phyloP scores from a whole-genome alignment of 2,797 vertebrate species.

The Enteromius anoplus region DNA sequence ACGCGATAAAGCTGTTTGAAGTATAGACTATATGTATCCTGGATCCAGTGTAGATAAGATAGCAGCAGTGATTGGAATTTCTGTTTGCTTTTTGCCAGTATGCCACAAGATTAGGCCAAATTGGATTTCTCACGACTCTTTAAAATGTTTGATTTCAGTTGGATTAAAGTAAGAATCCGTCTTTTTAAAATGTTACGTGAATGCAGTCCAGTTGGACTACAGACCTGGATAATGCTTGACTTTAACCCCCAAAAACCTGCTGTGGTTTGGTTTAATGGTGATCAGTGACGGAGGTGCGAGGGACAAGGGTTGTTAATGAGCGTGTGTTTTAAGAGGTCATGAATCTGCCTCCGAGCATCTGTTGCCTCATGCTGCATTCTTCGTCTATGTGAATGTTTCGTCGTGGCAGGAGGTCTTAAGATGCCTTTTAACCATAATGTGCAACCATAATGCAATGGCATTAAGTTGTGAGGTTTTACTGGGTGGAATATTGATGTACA shows the following conservation, averaged over 20 bases:
- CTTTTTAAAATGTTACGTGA: not conserved
- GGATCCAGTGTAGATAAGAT: not conserved
- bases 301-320: slow-evolving; percentile 16
- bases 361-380: slow-evolving; percentile 26
- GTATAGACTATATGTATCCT: not conserved
- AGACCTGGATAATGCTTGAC: not conserved
- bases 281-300: slow-evolving; percentile 9
- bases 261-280: not conserved
- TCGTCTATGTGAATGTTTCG: not conserved
- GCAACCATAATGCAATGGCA: slow-evolving; percentile 6
- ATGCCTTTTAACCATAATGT: slow-evolving; percentile 19
- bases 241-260: not conserved
- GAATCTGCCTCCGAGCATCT: slow-evolving; percentile 22
- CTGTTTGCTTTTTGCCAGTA: not conserved
- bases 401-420: slow-evolving; percentile 2
- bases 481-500: not conserved
- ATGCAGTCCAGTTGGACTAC: not conserved
- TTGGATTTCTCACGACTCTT: not conserved
- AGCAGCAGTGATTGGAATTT: not conserved
- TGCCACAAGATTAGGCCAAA: not conserved
- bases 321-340: not conserved
- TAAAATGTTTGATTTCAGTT: not conserved
- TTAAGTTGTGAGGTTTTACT: not conserved
- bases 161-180: not conserved
- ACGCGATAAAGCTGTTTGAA: not conserved